Evolutionary conservation across 2,113 vertebrate genomes (phyloP).

Genomic region (Odontophorus gujanensis): DNA sequence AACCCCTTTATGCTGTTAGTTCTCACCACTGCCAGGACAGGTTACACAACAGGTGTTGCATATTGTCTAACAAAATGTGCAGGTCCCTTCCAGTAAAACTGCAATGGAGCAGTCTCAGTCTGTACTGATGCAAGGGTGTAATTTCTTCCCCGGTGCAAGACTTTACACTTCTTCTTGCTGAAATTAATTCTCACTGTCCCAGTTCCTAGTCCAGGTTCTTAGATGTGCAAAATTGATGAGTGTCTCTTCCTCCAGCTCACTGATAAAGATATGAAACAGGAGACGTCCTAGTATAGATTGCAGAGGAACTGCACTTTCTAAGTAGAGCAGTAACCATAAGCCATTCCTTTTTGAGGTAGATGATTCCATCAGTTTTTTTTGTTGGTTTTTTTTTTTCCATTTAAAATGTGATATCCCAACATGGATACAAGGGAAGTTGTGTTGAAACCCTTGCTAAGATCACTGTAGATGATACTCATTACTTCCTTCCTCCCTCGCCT

Average conservation of each 20-base stretch:
- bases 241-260: background rate
- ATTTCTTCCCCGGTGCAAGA: background rate
- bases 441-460: background rate
- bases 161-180: background rate
- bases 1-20: background rate
- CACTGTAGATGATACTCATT: background rate
- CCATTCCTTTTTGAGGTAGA: background rate
- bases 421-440: background rate
- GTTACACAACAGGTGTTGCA: background rate
- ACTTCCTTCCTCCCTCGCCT: background rate
- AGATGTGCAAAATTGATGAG: background rate
- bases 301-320: background rate
- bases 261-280: background rate
- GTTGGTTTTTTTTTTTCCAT: background rate
- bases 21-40: background rate
- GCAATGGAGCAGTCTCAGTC: background rate
- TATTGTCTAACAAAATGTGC: background rate
- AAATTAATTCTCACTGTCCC: background rate
- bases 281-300: background rate
- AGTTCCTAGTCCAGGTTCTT: background rate
- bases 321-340: background rate
- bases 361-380: background rate
- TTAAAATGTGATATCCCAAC: background rate
- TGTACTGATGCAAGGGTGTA: background rate
- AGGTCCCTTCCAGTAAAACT: background rate